Base-by-base conservation (phyloP, 2,888 invertebrate species). In the Leptinotarsa haldemani region DNA sequence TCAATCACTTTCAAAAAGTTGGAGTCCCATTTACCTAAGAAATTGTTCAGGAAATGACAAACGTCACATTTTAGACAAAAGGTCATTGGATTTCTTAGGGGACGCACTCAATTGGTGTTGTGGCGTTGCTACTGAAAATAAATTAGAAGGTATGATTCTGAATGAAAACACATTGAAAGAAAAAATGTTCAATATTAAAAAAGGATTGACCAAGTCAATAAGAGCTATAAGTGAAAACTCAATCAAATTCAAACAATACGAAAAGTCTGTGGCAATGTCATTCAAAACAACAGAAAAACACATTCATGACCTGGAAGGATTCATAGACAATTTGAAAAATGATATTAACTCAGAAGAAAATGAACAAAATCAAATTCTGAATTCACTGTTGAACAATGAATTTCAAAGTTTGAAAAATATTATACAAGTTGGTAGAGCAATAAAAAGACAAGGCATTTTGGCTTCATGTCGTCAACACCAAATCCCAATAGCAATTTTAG, bases 81-180 rank as follows among this genome's bases (percentile, higher is more conserved):
- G 69, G 48, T 40, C 74, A 13, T 48, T 76, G 40, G 69, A 67
- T 40, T 76, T 76, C 46, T 22, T 75, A 15, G 75, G 73, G 5
- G 53, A 61, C 4, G 70, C 65, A 20, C 61, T 75, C 7, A 22
- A 65, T 13, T 75, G 73, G 73, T 75, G 73, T 50, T 75, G 76
- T 64, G 74, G 76, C n/a, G 67, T 76, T 47, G 75, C 66, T 12
- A 76, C 71, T 18, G 68, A 72, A 61, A 40, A 68, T 46, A 69
- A 70, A 52, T 52, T 75, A 48, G 73, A 75, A 40, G 50, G 18
- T 25, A 48, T 65, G 22, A 46, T 65, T 22, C 40, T 65, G 22
- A 22, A 48, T 4, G 65, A 65, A 48, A 65, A 65, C 16, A 48
- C 50, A 50, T 15, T 22, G 16, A 50, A 40, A 22, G 46, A 48